These are phyloP conservation scores for Thymelicus acteon DNA, from an alignment of 2,888 invertebrate genomes.

Conservation along the genomic window DNA sequence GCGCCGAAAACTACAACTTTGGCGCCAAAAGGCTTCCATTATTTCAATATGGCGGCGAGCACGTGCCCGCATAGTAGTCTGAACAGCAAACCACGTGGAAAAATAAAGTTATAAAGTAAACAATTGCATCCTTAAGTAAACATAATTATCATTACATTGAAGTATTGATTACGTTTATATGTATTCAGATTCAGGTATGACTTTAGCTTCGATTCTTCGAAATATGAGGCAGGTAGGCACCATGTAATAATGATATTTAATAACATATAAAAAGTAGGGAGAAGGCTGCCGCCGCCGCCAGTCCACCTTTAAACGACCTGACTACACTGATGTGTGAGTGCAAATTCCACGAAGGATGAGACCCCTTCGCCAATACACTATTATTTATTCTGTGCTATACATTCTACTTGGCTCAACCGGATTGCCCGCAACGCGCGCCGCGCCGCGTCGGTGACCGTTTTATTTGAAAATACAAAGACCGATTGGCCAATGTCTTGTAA, in stretches of 20 bases:
- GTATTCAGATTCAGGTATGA: slow-evolving; percentile 26
- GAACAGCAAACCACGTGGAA: neutral
- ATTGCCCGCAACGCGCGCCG: slow-evolving; percentile 46
- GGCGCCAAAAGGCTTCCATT: slow-evolving; percentile 53
- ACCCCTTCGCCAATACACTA: slow-evolving; percentile 59
- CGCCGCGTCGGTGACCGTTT: slow-evolving; percentile 56
- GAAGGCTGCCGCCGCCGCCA: slow-evolving; percentile 48
- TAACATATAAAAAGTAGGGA: slow-evolving; percentile 49
- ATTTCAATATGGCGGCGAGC: slow-evolving; percentile 67
- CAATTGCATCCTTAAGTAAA: neutral
- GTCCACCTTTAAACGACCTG: slow-evolving; percentile 57
- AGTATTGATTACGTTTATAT: neutral
- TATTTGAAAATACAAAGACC: slow-evolving; percentile 53
- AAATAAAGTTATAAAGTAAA: slow-evolving; percentile 10
- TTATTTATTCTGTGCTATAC: slow-evolving; percentile 36
- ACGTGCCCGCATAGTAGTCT: slow-evolving; percentile 56
- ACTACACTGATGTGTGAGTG: slow-evolving; percentile 68
- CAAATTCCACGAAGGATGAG: slow-evolving; percentile 79
- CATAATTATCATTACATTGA: neutral
- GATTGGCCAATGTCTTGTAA: slow-evolving; percentile 15
- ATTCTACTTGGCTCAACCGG: slow-evolving; percentile 66
- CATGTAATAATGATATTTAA: slow-evolving; percentile 51
- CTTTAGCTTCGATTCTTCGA: slow-evolving; percentile 36
- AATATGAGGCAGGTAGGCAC: slow-evolving; percentile 45
- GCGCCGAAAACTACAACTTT: slow-evolving; percentile 38